Evolutionary conservation across 2,113 vertebrate genomes (phyloP), one percentile per base, ranked within the genome.

Genomic region (Seriola aureovittata): DNA sequence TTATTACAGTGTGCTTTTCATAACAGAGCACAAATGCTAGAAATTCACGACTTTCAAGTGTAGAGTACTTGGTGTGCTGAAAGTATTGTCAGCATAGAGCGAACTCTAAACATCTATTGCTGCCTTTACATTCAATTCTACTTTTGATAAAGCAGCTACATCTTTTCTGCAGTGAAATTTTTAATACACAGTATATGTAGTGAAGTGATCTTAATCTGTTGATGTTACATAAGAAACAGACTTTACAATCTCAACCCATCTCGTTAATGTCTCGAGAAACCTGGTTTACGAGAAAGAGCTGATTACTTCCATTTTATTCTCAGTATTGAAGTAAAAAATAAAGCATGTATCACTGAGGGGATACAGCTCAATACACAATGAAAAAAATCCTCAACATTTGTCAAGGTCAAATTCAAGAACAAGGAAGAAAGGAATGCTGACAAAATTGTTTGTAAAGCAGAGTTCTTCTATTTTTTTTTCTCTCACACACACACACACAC

Each of bases 391-490:
- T 58, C n/a, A 70, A 67, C n/a, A 38, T 17, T 58, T 50, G 50
- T 77, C 78, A 85, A 82, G 80, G 88, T 86, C 73, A 78, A 68
- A 38, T 50, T n/a, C 40, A 74, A 80, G 58, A 85, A 79, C 11
- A 14, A 62, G 23, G 34, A 70, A 25, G 46, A 82, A 13, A 21
- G 11, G 50, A 48, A 68, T 62, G 63, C 25, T 48, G 78, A 86
- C 55, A 62, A 80, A 87, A 76, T 12, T 55, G 52, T 75, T 84
- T 71, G 58, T 16, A 74, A 80, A 85, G 64, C 54, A 62, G 12
- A 48, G 40, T 54, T 69, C 14, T 70, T 78, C 19, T 57, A 65
- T 75, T 82, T 29, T 29, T 29, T 2, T n/a, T n/a, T n/a, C n/a
- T n/a, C n/a, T 29, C 25, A 59, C 38, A 55, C 38, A 67, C 8